phyloP scores from a whole-genome alignment of 2,797 vertebrate genomes.

The Tadarida brasiliensis region DNA sequence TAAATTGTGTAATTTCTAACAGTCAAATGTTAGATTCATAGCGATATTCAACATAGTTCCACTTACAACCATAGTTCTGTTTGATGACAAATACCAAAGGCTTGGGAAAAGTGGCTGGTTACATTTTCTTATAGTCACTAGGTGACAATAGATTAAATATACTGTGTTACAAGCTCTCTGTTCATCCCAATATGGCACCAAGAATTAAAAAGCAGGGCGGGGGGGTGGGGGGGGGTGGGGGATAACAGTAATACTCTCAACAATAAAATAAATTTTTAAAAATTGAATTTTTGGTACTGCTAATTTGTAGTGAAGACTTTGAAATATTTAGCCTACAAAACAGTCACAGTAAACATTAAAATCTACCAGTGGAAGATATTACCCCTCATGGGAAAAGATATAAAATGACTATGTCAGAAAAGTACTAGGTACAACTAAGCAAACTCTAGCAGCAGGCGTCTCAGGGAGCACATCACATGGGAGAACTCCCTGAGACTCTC shows the following conservation, averaged over 20 bases:
- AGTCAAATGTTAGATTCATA: neutral
- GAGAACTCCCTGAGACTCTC: neutral
- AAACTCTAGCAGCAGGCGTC: neutral
- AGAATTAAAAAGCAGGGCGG: neutral
- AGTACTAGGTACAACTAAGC: neutral
- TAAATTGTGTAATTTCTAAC: neutral
- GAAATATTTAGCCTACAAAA: constrained; percentile 17
- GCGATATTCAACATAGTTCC: neutral
- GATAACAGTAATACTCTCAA: too few relatives aligned
- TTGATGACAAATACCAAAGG: neutral
- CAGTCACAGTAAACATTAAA: neutral
- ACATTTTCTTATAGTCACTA: constrained; percentile 44
- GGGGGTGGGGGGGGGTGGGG: too few relatives aligned
- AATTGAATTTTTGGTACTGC: neutral
- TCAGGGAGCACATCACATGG: fast-evolving
- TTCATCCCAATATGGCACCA: neutral
- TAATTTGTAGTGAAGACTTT: neutral
- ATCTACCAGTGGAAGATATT: neutral
- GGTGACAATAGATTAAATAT: constrained; percentile 74
- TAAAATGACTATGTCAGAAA: neutral
- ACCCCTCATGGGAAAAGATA: neutral
- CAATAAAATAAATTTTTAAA: too few relatives aligned
- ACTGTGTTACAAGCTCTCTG: neutral
- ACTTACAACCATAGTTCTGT: neutral
- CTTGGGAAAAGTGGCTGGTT: neutral